Base-by-base conservation (phyloP, 2,888 invertebrate species). In the Coremacera marginata region DNA sequence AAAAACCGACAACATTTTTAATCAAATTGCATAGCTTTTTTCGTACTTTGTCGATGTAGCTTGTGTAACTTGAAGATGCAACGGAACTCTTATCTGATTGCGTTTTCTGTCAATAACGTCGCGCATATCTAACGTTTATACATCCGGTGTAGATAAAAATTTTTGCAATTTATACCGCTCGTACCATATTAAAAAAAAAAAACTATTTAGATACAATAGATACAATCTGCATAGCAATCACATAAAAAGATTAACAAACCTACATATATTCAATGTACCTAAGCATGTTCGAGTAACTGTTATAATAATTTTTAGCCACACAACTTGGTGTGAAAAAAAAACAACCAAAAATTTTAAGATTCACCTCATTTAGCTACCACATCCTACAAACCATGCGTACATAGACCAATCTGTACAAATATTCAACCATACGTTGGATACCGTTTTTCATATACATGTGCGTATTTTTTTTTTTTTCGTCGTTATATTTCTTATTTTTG, bases 131-230 rank as follows among this genome's bases (percentile, higher is more conserved):
- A 25, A 19, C n/a, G 52, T 52, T 57, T 14, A 25, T 55, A 9
- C 76, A 73, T 78, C 76, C 78, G 78, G 78, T 76, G 57, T 62
- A 72, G 78, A 78, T 76, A 78, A 73, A 52, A 63, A n/a, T 60
- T n/a, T 34, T 37, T 14, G 27, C 34, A 16, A 25, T 19, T 65
- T 65, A 0, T 14, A 16, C 34, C 31, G 31, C 63, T n/a, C 5
- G 8, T 34, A 4, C 25, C 31, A 63, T 16, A 34, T 14, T 27
- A 14, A 55, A 19, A 55, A 55, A 55, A n/a, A 19, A 55, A 55
- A 3, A 8, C 19, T 55, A 55, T 19, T 44, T 44, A 44, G 44
- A 44, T 44, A 44, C 7, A 44, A 44, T 44, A 14, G 14, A 44
- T 44, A 44, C 11, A 44, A 44, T 44, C 11, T 44, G 44, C 44